A percentile compares a stretch with the other conserved stretches of the same genome.
These are phyloP conservation scores for Whitmania pigra DNA, from an alignment of 1,140 invertebrate species.

Conservation along the genomic window DNA sequence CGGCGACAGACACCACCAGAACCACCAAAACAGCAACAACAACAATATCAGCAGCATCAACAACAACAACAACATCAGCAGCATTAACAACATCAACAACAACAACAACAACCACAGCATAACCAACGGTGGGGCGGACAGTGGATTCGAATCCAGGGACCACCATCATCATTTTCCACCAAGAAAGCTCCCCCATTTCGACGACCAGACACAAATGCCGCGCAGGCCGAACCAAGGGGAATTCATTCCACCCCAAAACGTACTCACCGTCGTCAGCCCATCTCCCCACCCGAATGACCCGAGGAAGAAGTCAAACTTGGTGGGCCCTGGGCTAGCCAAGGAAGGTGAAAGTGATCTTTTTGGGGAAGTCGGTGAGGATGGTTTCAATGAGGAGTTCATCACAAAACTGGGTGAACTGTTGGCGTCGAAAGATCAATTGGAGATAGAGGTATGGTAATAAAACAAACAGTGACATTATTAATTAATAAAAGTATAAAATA, in stretches of 20 bases:
- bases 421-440: slow-evolving; percentile 3
- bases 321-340: background rate
- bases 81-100: no score
- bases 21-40: no score
- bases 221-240: no score
- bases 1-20: background rate
- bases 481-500: no score
- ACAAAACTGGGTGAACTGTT: slow-evolving; percentile 1
- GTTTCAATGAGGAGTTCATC: slow-evolving; percentile 2
- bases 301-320: background rate
- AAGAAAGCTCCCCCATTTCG: background rate
- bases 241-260: no score
- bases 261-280: no score
- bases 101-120: slow-evolving; percentile 4
- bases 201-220: background rate
- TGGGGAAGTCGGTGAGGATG: background rate
- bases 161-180: background rate
- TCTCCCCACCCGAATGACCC: no score
- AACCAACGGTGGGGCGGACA: background rate
- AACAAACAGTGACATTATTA: no score
- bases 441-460: background rate
- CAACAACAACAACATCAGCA: no score
- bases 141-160: background rate
- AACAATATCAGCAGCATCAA: no score
- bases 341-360: background rate